Evolutionary conservation across 1,140 invertebrate genomes (phyloP), one percentile per base, ranked within the genome.

Genomic region (Hycleus cichorii): DNA sequence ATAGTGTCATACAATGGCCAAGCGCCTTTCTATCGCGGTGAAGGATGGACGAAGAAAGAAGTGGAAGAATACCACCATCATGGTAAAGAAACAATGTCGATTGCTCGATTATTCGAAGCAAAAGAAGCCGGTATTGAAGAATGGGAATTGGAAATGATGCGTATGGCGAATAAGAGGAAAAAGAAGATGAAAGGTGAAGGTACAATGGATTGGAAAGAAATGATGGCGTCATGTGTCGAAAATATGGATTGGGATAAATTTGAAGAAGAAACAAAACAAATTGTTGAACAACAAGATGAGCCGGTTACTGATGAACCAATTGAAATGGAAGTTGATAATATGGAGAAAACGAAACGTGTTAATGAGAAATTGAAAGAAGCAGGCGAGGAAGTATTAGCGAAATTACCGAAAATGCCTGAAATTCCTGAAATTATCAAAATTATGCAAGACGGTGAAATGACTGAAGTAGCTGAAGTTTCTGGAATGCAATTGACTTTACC

Each of bases 61-160:
- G 63, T 86, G 78, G 72, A 83, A 78, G 69, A 86, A 80, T 68
- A 74, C 76, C 64, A 79, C 78, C 78, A 71, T 75, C 65, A 71
- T 76, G 72, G 69, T 69, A 72, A 71, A 78, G 66, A 74, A 82
- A 80, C 59, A 61, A 82, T 78, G 51, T 77, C 77, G 18, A 79
- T 82, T 49, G 87, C 84, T 58, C 85, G 84, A 72, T 82, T 89
- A 59, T 89, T 90, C 69, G 87, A 90, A 74, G 85, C 84, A 25
- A 89, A 88, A 69, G 86, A 88, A 67, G 80, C 74, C 45, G 79
- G 82, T 7, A 76, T 73, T 0, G 80, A 81, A 26, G 82, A 84
- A 61, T 84, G 86, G 63, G 69, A 76, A 66, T 46, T 73, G 58
- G 66, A 77, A 66, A 67, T 69, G 64, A 64, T 71, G 63, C 54